Percentiles rank a stretch among this genome's conserved stretches.
Evolutionary conservation across 2,113 vertebrate species (phyloP).

Genomic region (Falcunculus frontatus): DNA sequence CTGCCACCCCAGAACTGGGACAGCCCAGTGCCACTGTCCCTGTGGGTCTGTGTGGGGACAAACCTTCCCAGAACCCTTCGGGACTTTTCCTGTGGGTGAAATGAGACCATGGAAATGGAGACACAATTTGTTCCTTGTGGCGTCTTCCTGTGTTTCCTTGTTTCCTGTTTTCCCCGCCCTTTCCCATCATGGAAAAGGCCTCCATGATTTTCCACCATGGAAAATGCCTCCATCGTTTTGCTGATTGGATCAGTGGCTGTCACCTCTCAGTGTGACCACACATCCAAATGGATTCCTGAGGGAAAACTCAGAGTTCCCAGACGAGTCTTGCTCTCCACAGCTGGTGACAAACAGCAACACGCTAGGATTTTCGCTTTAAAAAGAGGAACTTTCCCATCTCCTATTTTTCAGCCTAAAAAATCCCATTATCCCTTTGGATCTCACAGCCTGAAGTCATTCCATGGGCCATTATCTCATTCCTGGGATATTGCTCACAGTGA

Average conservation of each 20-base stretch:
- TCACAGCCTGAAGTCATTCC: not conserved
- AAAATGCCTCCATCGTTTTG: not conserved
- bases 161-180: not conserved
- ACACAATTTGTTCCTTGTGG: not conserved
- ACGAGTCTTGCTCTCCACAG: not conserved
- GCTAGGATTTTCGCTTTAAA: not conserved
- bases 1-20: not conserved
- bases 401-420: not conserved
- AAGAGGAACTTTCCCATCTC: not conserved
- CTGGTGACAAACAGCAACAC: not conserved
- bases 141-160: not conserved
- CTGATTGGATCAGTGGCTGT: not conserved
- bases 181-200: not conserved
- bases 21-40: not conserved
- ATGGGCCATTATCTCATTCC: fast-evolving
- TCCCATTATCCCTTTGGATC: too few relatives aligned
- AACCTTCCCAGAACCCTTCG: not conserved
- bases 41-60: not conserved
- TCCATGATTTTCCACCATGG: not conserved
- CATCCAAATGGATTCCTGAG: not conserved
- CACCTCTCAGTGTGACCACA: not conserved
- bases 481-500: not conserved
- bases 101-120: not conserved
- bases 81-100: not conserved
- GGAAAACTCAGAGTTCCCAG: not conserved